Conservation (phyloP, 2,113 vertebrate genomes). For the Rutilus rutilus region DNA sequence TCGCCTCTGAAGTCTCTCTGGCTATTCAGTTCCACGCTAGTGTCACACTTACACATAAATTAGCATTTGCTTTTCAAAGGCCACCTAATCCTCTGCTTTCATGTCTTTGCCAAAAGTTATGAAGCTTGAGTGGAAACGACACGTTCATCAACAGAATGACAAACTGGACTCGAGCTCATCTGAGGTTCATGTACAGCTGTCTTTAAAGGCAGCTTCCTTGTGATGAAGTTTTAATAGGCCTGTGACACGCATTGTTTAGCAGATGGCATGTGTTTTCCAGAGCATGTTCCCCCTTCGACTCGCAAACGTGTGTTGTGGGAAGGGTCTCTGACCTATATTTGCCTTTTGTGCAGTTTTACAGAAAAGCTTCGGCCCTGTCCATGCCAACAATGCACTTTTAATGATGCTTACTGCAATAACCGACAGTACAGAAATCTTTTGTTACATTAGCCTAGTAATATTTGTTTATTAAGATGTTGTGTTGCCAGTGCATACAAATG, state of each 20-base stretch:
- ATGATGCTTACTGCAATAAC: too few relatives aligned
- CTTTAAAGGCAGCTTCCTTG: slow-evolving; percentile 63
- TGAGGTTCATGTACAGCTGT: slow-evolving; percentile 61
- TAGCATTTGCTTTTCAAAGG: slow-evolving; percentile 61
- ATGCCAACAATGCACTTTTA: neutral
- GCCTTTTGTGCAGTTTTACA: slow-evolving; percentile 6
- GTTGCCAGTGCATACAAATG: neutral
- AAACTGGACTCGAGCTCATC: slow-evolving; percentile 49
- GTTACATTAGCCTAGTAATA: neutral
- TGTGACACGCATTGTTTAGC: slow-evolving; percentile 53
- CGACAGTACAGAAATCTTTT: too few relatives aligned
- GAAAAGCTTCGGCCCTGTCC: neutral
- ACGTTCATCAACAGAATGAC: slow-evolving; percentile 54
- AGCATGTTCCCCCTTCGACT: neutral
- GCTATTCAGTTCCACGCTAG: slow-evolving; percentile 62
- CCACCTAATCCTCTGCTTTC: slow-evolving; percentile 57
- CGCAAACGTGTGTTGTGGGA: neutral
- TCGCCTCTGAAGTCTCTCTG: slow-evolving; percentile 64
- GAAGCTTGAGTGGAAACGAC: slow-evolving; percentile 51
- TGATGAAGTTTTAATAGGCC: slow-evolving; percentile 71
- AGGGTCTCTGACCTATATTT: slow-evolving; percentile 32
- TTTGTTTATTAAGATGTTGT: neutral
- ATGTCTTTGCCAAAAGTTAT: slow-evolving; percentile 49
- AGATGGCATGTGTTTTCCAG: slow-evolving; percentile 63
- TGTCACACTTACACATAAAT: slow-evolving; percentile 60